These are phyloP conservation scores for Colinus virginianus DNA, from an alignment of 2,113 vertebrate genomes.

Conservation along the genomic window DNA sequence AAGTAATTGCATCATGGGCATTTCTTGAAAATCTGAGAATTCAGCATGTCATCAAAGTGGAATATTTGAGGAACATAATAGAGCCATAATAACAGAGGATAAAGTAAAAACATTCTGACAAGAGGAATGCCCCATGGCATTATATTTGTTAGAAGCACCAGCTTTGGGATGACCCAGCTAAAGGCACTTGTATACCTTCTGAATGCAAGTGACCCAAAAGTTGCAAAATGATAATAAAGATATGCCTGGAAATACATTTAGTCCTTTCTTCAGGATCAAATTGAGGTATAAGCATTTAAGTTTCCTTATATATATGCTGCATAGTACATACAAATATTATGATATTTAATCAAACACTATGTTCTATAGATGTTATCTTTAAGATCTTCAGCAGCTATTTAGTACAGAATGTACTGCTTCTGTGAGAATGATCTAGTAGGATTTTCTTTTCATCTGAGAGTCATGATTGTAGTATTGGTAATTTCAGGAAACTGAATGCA, in stretches of 20 bases:
- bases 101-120: constrained; percentile 17
- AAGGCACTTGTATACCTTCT: background rate
- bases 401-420: background rate
- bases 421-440: background rate
- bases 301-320: background rate
- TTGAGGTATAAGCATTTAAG: background rate
- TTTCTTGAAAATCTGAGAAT: constrained; percentile 22
- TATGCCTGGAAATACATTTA: background rate
- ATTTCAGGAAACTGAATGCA: background rate
- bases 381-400: background rate
- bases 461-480: background rate
- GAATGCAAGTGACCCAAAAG: background rate
- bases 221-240: background rate
- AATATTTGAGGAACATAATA: background rate
- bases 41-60: background rate
- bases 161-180: constrained; percentile 16
- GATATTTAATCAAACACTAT: background rate
- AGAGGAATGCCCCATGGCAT: background rate
- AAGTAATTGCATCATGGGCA: background rate
- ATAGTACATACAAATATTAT: background rate
- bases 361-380: background rate
- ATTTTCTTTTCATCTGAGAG: background rate
- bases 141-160: constrained; percentile 1
- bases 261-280: background rate
- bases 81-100: background rate